Evolutionary conservation across 1,140 invertebrate genomes (phyloP).

Genomic region (Linepithema humile): DNA sequence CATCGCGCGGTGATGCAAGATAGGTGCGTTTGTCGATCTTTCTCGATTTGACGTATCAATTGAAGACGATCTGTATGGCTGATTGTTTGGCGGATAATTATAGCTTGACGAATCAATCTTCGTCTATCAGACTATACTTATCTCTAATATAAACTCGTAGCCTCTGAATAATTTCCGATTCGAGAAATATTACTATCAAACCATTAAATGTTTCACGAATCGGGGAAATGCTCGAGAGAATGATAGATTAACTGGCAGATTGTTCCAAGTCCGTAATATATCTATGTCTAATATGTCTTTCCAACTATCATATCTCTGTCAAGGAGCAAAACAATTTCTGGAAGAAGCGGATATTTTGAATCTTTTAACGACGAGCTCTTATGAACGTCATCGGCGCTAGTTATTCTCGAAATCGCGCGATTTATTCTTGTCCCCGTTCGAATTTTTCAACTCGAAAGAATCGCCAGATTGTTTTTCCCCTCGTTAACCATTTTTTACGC

Average conservation of each 20-base stretch:
- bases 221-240: too few species aligned
- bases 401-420: not conserved
- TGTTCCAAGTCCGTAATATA: not conserved
- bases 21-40: not conserved
- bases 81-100: slow-evolving; percentile 25
- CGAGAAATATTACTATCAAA: not conserved
- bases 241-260: not conserved
- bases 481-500: not conserved
- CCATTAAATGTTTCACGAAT: not conserved
- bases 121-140: not conserved
- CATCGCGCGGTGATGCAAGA: slow-evolving; percentile 8
- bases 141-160: not conserved
- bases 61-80: not conserved
- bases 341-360: not conserved
- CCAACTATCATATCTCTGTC: not conserved
- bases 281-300: not conserved
- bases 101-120: not conserved
- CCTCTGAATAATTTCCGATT: not conserved
- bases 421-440: slow-evolving; percentile 6
- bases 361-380: not conserved
- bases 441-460: slow-evolving; percentile 29
- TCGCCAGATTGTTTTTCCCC: slow-evolving; percentile 14
- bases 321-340: not conserved
- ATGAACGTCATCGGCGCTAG: slow-evolving; percentile 4
- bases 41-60: slow-evolving; percentile 18